Percentiles rank a stretch among this genome's conserved stretches.
phyloP scores from a whole-genome alignment of 2,113 vertebrate species.

The Colistium nudipinnis region DNA sequence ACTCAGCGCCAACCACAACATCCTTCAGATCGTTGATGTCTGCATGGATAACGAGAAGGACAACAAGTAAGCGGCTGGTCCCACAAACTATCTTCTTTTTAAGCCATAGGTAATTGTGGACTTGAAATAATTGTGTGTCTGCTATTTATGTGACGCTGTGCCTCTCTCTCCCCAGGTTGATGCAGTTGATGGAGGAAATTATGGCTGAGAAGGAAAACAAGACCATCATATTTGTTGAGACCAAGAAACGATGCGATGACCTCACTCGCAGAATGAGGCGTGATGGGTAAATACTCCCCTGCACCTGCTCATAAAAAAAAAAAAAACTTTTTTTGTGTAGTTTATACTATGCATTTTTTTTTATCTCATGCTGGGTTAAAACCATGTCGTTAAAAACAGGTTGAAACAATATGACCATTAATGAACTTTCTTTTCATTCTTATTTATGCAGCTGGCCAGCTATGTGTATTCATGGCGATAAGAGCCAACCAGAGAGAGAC shows the following conservation, averaged over 20 bases:
- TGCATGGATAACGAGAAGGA: constrained; percentile 96
- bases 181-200: constrained; percentile 97
- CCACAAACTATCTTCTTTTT: too few species aligned
- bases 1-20: constrained; percentile 96
- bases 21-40: constrained; percentile 96
- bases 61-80: constrained; percentile 83
- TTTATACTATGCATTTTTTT: neutral
- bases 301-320: too few species aligned
- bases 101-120: too few species aligned
- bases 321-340: neutral
- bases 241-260: constrained; percentile 96
- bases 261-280: constrained; percentile 95
- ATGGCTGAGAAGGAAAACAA: constrained; percentile 99
- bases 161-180: constrained; percentile 80
- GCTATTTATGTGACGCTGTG: neutral
- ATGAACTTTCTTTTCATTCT: neutral
- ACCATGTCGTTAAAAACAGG: neutral
- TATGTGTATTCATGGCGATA: constrained; percentile 98
- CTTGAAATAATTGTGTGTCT: neutral
- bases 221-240: constrained; percentile 97
- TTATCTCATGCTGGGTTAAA: neutral
- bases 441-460: constrained; percentile 86
- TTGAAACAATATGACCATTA: neutral
- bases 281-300: constrained; percentile 85
- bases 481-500: constrained; percentile 97